Base-by-base conservation (phyloP, 2,888 invertebrate genomes). In the Drosophila rellima region DNA sequence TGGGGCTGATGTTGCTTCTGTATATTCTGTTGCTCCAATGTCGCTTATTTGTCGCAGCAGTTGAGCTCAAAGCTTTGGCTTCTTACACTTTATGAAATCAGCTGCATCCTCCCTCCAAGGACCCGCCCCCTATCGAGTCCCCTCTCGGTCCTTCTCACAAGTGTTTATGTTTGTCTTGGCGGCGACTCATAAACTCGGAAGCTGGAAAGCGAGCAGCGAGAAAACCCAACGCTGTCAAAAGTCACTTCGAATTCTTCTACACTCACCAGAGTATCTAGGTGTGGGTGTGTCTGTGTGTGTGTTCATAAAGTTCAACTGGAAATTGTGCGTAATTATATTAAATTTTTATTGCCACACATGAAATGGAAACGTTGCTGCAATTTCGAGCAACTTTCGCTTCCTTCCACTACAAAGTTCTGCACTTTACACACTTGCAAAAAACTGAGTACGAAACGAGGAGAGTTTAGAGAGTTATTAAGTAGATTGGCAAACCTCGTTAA, bases 301-400 rank as follows among this genome's bases (percentile, higher is more conserved):
- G 26, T 7, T 55, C 77, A 77, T 89, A 85, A 85, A 85, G 74
- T 85, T 87, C 72, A 79, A 67, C 77, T 87, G 79, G 68, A 85
- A 89, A 85, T 84, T 89, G 89, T 84, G 80, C 85, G 89, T 85
- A 85, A 85, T 85, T 85, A 85, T 85, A 89, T 85, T 84, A 87
- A 87, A 89, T 89, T 89, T 89, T 84, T 85, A 85, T 89, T 66
- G 72, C 71, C 64, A 17, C 70, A 83, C 84, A 77, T 81, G 82
- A 78, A 84, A 78, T 73, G 79, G 75, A 81, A 81, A 71, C 64
- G 72, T 47, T 62, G 70, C 66, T 83, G 80, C 85, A 82, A 62
- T 82, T 88, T 73, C 40, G 35, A 29, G 42, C 40, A 61, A 54
- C 35, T 61, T 45, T 42, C 54, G 20, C 18, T 47, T 54, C 55